Percentiles rank a stretch among this genome's conserved stretches.
Conservation (phyloP, 2,113 vertebrate species). For the Fregata magnificens region DNA sequence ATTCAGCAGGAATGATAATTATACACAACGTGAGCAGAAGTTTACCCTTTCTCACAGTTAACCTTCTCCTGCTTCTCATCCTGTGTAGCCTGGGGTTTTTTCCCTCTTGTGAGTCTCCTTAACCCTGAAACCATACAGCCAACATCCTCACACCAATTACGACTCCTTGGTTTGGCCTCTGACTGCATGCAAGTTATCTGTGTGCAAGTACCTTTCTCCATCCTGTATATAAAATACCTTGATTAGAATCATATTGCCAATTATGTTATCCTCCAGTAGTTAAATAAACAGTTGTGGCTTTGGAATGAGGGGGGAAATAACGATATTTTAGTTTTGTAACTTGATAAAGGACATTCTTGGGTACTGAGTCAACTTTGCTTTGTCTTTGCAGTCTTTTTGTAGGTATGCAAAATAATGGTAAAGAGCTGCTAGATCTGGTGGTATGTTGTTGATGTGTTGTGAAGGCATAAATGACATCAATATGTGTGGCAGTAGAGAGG, state of each 20-base stretch:
- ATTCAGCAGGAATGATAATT: background rate
- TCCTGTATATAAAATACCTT: background rate
- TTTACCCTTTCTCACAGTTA: slow-evolving; percentile 42
- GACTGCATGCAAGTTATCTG: background rate
- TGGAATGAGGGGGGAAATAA: background rate
- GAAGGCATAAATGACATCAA: background rate
- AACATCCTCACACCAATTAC: background rate
- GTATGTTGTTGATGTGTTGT: background rate
- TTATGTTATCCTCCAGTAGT: background rate
- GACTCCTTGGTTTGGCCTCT: background rate
- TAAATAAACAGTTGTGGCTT: background rate
- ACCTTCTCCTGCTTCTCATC: slow-evolving; percentile 12
- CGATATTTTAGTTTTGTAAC: background rate
- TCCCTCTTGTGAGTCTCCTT: background rate
- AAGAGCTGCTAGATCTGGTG: background rate
- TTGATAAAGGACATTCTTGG: background rate
- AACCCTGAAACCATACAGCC: background rate
- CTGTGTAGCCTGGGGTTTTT: background rate
- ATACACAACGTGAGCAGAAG: background rate
- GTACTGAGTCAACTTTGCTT: background rate
- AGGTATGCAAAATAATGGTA: background rate
- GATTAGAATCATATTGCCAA: background rate
- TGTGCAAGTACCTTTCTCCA: background rate
- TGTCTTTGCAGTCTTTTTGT: background rate
- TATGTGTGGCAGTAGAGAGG: background rate